Evolutionary conservation across 2,113 vertebrate species (phyloP), one percentile per base, ranked within the genome.

Genomic region (Nothocercus julius): DNA sequence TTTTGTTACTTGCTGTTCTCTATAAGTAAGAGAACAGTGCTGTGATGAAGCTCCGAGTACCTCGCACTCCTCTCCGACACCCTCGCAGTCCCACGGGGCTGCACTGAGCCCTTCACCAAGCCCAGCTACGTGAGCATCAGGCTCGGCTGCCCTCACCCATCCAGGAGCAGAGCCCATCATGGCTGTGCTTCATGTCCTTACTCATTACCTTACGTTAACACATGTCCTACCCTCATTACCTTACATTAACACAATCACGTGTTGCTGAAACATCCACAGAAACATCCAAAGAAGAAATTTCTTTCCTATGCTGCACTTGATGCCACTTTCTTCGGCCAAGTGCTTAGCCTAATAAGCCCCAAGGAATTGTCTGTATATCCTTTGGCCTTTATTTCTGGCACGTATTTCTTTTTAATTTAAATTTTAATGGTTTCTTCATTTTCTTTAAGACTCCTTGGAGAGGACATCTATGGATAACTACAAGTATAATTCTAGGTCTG

Each of bases 391-490:
- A 40, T 47, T 91, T 82, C 75, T 75, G 38, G 70, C 7, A 18
- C 54, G 27, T 74, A 93, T 51, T 95, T 95, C 1, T 75, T 93
- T 96, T 94, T 96, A 85, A 77, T 38, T 73, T 85, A 85, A 44
- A 81, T 89, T 95, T 96, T 87, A 94, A 83, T 38, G 4, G 3
- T 82, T 83, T 90, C 68, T 94, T 68, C 25, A 51, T 76, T 63
- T 90, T 78, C 84, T 67, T 47, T 82, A 36, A 92, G 74, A 89
- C 59, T 88, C 70, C 19, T 58, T 61, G 25, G 20, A 93, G 13
- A 77, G 8, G 3, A 56, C 45, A 49, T 51, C 32, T 70, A 51
- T 24, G 25, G n/a, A 51, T 51, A 72, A 36, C n/a, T 36, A 12
- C n/a, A 27, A 16, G 22, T 72, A 72, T 25, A 51, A 72, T 36